Percentiles rank a stretch among this genome's conserved stretches.
These are phyloP conservation scores for Pseudochaenichthys georgianus DNA, from an alignment of 2,797 vertebrate genomes.

Conservation along the genomic window DNA sequence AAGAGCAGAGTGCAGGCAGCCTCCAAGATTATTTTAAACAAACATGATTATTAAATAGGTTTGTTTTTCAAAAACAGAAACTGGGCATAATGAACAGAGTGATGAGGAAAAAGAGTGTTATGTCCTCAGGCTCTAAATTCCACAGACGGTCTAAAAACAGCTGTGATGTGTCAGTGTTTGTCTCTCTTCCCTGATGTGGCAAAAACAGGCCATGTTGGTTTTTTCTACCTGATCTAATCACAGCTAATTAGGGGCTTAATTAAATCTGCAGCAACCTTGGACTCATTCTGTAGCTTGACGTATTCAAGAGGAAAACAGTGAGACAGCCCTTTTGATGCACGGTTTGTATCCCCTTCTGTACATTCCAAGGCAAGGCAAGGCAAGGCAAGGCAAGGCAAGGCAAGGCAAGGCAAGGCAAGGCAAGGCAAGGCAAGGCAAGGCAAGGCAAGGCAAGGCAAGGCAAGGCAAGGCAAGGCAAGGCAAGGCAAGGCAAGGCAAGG, in stretches of 20 bases:
- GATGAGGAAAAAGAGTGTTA: slow-evolving; percentile 45
- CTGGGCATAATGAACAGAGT: slow-evolving; percentile 48
- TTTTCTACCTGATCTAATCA: slow-evolving; percentile 59
- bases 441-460: too few relatives aligned
- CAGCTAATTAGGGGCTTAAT: slow-evolving; percentile 64
- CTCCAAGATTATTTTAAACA: slow-evolving; percentile 50
- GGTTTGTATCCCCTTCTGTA: slow-evolving; percentile 1
- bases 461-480: too few relatives aligned
- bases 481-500: too few relatives aligned
- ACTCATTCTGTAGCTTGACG: slow-evolving; percentile 20
- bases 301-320: slow-evolving; percentile 26
- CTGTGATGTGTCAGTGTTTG: slow-evolving; percentile 55
- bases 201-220: slow-evolving; percentile 32
- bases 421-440: too few relatives aligned
- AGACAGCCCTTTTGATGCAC: neutral
- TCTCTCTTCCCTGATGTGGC: slow-evolving; percentile 31
- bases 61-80: slow-evolving; percentile 42
- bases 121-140: slow-evolving; percentile 52
- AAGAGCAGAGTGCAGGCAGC: slow-evolving; percentile 15
- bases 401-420: too few relatives aligned
- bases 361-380: too few relatives aligned
- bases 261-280: slow-evolving; percentile 62
- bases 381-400: too few relatives aligned
- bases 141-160: slow-evolving; percentile 50
- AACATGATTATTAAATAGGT: slow-evolving; percentile 44